Evolutionary conservation across 2,797 vertebrate species (phyloP), one percentile per base, ranked within the genome.

Genomic region (Tangara arthus): DNA sequence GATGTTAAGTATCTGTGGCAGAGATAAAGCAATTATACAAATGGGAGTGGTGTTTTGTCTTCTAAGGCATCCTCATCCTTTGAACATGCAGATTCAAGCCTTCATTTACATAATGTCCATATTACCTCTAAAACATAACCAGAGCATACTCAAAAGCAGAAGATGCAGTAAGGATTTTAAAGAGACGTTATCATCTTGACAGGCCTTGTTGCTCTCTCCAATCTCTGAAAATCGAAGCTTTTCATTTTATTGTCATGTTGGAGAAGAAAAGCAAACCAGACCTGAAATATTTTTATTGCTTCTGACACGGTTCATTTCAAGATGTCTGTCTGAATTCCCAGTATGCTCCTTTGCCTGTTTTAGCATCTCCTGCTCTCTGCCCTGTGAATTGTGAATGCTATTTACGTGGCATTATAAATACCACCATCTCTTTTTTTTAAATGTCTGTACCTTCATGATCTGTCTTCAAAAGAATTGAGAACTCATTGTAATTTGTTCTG

Each of bases 221-320:
- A 1, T 55, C 13, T 52, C 34, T 87, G 37, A 87, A 85, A 64
- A 69, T 16, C 13, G 14, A 82, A 71, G 15, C 7, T 86, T 91
- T 85, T 78, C 9, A 65, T 85, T 94, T 94, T 83, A 23, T 37
- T 10, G 18, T 76, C 61, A 39, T n/a, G 12, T 60, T 63, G 47
- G 55, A 66, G 12, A 52, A 85, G 19, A 52, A 80, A 81, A 84
- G 79, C 15, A 83, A 90, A 77, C 37, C 18, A 79, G 27, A 68
- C 32, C 9, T 83, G 56, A 92, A 70, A 42, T 64, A 56, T 86
- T 95, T 83, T 82, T 64, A 35, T 90, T 49, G n/a, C 55, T 91
- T 92, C 39, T 93, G 83, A 69, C 49, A 71, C 5, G 4, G 28
- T 84, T 96, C 34, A 24, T 90, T 95, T 95, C 46, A 81, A 79